These are phyloP conservation scores for Odontocerum albicorne DNA, from an alignment of 2,888 invertebrate genomes.

Conservation along the genomic window DNA sequence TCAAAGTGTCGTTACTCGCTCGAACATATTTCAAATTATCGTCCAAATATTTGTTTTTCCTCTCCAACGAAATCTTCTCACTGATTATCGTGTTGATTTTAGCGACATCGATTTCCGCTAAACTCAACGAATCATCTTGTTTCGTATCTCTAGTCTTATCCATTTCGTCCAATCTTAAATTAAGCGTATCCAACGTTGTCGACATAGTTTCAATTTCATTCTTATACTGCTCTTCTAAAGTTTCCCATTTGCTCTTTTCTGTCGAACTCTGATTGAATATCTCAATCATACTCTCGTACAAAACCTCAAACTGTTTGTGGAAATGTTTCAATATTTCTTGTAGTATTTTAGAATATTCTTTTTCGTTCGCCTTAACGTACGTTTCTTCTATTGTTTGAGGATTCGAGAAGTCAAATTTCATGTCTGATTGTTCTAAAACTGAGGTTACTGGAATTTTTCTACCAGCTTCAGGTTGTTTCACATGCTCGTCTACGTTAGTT, in stretches of 20 bases:
- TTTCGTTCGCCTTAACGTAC: slow-evolving; percentile 20
- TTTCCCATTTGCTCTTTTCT: slow-evolving; percentile 49
- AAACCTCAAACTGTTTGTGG: slow-evolving; percentile 48
- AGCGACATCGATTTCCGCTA: slow-evolving; percentile 39
- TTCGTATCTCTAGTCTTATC: slow-evolving; percentile 36
- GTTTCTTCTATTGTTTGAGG: slow-evolving; percentile 16
- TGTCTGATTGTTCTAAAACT: background rate
- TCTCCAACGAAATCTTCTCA: slow-evolving; percentile 43
- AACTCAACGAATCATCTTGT: slow-evolving; percentile 36
- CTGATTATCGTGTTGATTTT: slow-evolving; percentile 31
- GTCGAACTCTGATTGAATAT: slow-evolving; percentile 50
- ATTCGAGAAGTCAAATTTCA: slow-evolving; percentile 15
- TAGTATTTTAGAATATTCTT: slow-evolving; percentile 18
- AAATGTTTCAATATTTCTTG: slow-evolving; percentile 43
- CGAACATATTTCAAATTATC: slow-evolving; percentile 51
- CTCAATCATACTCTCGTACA: slow-evolving; percentile 52
- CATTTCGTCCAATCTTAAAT: slow-evolving; percentile 39
- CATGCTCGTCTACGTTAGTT: slow-evolving; percentile 3
- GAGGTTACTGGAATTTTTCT: background rate
- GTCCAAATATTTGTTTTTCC: slow-evolving; percentile 52
- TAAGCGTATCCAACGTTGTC: slow-evolving; percentile 40
- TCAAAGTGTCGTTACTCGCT: slow-evolving; percentile 56
- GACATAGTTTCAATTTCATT: slow-evolving; percentile 50
- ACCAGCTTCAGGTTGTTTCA: slow-evolving; percentile 21
- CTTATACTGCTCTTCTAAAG: slow-evolving; percentile 52